Conservation (phyloP, 2,888 invertebrate genomes). For the Chirona hameri region DNA sequence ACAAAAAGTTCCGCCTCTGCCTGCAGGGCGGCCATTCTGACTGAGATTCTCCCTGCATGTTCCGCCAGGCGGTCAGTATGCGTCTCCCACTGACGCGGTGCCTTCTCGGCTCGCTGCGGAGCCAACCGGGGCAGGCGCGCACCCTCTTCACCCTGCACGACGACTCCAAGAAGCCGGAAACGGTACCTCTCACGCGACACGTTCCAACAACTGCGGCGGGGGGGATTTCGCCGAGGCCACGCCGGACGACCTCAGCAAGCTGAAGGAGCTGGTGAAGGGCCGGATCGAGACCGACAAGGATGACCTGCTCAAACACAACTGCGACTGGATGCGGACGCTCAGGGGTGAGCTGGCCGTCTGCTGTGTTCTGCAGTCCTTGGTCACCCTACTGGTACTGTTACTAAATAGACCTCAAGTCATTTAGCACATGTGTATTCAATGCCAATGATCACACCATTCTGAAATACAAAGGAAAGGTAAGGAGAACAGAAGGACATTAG, state of each 20-base stretch:
- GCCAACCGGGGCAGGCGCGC: neutral
- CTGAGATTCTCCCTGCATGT: too few relatives aligned
- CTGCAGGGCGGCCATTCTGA: too few relatives aligned
- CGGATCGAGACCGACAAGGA: conserved; percentile 4
- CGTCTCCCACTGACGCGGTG: too few relatives aligned
- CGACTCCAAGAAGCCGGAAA: neutral
- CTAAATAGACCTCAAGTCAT: too few relatives aligned
- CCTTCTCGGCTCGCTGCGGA: neutral
- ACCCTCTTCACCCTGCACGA: neutral
- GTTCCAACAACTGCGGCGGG: neutral
- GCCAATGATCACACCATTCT: too few relatives aligned
- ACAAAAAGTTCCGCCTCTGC: too few relatives aligned
- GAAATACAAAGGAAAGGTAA: too few relatives aligned
- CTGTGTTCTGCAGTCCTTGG: too few relatives aligned
- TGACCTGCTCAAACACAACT: conserved; percentile 61
- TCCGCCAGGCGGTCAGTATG: too few relatives aligned
- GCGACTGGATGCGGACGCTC: conserved; percentile 69
- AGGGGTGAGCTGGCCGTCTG: neutral
- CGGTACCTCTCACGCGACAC: neutral
- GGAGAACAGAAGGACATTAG: too few relatives aligned
- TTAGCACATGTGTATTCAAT: too few relatives aligned
- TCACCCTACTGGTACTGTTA: too few relatives aligned
- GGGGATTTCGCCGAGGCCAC: neutral
- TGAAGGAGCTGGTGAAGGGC: conserved; percentile 1
- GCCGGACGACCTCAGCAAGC: neutral